phyloP scores from a whole-genome alignment of 2,113 vertebrate species.

The Zosterops japonicus region DNA sequence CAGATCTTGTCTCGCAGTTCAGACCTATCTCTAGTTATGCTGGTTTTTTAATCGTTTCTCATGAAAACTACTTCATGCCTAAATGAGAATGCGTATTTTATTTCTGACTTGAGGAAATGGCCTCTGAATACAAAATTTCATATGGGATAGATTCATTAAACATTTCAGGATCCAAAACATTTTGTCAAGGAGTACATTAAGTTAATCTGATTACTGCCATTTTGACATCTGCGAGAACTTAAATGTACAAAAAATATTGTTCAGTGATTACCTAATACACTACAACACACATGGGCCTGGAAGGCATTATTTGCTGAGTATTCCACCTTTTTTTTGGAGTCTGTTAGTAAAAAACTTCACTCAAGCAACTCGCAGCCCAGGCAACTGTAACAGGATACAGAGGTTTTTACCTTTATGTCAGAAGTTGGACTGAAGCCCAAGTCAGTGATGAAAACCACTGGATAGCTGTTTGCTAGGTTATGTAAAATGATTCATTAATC shows the following conservation, averaged over 20 bases:
- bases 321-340: background rate
- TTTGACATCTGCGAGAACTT: background rate
- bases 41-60: background rate
- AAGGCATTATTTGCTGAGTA: background rate
- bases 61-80: background rate
- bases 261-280: background rate
- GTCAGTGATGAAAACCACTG: constrained; percentile 20
- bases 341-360: background rate
- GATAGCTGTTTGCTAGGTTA: constrained; percentile 5
- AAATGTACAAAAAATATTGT: background rate
- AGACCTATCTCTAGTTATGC: background rate
- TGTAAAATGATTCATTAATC: constrained; percentile 36
- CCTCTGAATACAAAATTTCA: background rate
- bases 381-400: background rate
- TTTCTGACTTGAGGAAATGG: background rate
- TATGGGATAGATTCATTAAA: background rate
- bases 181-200: background rate
- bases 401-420: constrained; percentile 14
- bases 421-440: background rate
- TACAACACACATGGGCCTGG: background rate
- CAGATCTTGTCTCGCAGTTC: background rate
- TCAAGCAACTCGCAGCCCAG: background rate
- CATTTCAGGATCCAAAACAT: background rate
- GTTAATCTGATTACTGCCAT: background rate
- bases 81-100: background rate